Base-by-base conservation (phyloP, 1,140 invertebrate species). In the Papilio machaon region DNA sequence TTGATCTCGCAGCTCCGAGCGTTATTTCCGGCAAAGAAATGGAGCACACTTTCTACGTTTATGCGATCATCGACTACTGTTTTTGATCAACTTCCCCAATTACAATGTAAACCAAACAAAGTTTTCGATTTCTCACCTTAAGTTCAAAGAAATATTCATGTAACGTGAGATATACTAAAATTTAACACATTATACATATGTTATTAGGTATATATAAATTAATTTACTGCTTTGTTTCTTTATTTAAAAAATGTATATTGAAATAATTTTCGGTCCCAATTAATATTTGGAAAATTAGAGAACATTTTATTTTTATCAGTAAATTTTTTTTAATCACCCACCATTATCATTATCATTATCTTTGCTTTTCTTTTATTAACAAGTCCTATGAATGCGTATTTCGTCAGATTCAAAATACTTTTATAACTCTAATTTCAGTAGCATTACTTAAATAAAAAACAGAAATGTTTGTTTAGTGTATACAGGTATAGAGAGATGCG, bases 1-100 rank as follows among this genome's bases (percentile, higher is more conserved):
- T 87, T 90, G 87, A 87, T 85, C 87, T 88, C 77, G 58, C 23
- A 9, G 75, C 58, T 46, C 47, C 30, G 67, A 13, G 43, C 80
- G 80, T 79, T 64, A 83, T 83, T 80, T 81, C 81, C 76, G 81
- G 23, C 43, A 73, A 52, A 76, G 74, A 76, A 82, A 75, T 52
- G 78, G 75, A 80, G 79, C 60, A 60, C 49, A 80, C 73, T 80
- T 49, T 23, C 49, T 17, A 46, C 35, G 76, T 19, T 80, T 67
- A 75, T 76, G 73, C 81, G 75, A 80, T 38, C 46, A 75, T 64
- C 74, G 46, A 78, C 47, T 73, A 73, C 78, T 73, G 78, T 75
- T 54, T 23, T 73, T 64, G 30, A 82, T 79, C 35, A 11, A 70
- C 64, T 82, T 11, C 23, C 46, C 67, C 30, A 76, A 76, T 77